Percentiles rank a stretch among this genome's conserved stretches.
Evolutionary conservation across 2,113 vertebrate genomes (phyloP).

Genomic region (Labrus mixtus): DNA sequence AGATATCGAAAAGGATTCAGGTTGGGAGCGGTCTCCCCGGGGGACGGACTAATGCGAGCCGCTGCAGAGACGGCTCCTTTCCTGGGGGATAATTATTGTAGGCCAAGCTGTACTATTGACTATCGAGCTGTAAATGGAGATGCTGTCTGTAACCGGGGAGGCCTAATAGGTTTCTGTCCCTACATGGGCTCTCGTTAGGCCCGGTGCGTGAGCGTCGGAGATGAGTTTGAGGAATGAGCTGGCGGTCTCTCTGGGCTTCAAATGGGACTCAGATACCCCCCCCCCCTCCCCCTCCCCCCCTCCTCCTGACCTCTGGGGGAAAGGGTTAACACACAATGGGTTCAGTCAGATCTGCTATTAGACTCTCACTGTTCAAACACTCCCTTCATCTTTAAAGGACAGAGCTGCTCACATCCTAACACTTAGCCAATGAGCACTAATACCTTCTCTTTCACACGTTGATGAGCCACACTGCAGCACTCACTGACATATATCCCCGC

Average conservation of each 20-base stretch:
- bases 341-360: constrained; percentile 5
- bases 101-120: constrained; percentile 75
- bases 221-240: constrained; percentile 69
- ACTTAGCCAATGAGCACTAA: too few species aligned
- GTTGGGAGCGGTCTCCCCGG: constrained; percentile 55
- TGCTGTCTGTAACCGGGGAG: constrained; percentile 59
- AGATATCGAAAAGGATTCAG: constrained; percentile 66
- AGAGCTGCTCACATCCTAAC: too few species aligned
- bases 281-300: background rate
- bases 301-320: constrained; percentile 26
- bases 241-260: constrained; percentile 15
- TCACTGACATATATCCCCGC: background rate
- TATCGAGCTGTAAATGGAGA: constrained; percentile 81
- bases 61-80: constrained; percentile 56
- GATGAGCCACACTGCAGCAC: background rate
- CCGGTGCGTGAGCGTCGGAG: constrained; percentile 42
- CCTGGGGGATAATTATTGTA: constrained; percentile 74
- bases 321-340: constrained; percentile 30
- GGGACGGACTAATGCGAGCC: constrained; percentile 53
- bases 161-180: constrained; percentile 70
- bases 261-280: constrained; percentile 12
- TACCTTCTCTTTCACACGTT: background rate
- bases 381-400: background rate
- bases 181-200: constrained; percentile 71
- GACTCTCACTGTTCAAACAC: background rate